phyloP scores from a whole-genome alignment of 2,113 vertebrate genomes.

The Crotalus horridus region DNA sequence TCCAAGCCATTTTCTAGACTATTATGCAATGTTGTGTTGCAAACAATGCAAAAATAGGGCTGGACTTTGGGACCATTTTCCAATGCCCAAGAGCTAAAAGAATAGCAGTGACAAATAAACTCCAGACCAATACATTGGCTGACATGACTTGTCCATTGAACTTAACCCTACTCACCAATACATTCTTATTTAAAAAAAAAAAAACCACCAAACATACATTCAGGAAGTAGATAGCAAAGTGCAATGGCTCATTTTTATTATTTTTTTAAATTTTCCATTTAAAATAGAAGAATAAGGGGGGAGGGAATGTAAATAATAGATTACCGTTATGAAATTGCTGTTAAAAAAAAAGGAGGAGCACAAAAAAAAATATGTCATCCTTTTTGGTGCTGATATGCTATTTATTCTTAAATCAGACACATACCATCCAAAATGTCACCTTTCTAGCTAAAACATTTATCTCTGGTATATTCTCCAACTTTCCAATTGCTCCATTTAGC shows the following conservation, averaged over 20 bases:
- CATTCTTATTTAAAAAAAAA: no score
- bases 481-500: neutral
- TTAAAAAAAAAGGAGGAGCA: no score
- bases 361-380: neutral
- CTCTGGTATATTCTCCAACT: neutral
- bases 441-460: neutral
- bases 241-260: neutral
- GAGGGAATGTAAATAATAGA: no score
- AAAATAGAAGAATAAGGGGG: neutral
- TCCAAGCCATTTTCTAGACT: neutral
- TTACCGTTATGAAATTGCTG: no score
- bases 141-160: neutral
- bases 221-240: neutral
- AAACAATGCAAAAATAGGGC: neutral
- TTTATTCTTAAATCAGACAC: neutral
- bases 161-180: neutral
- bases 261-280: neutral
- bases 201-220: neutral
- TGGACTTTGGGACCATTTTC: neutral
- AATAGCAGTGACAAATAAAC: neutral
- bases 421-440: neutral
- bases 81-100: neutral
- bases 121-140: neutral
- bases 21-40: neutral
- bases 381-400: neutral